Percentiles rank a stretch among this genome's conserved stretches.
Evolutionary conservation across 2,113 vertebrate species (phyloP).

Genomic region (Nyctibius bracteatus): DNA sequence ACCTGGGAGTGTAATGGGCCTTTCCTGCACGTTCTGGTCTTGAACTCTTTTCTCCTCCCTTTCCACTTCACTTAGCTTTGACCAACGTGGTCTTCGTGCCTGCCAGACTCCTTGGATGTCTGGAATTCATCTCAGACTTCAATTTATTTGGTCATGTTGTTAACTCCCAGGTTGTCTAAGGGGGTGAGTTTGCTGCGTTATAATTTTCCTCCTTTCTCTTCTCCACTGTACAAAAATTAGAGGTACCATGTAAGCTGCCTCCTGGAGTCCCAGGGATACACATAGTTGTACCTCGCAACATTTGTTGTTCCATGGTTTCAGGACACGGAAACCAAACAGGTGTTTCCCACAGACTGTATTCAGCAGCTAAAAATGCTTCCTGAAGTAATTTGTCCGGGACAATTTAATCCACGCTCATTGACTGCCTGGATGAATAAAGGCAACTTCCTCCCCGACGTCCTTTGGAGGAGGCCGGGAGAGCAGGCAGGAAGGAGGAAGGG

Average conservation of each 20-base stretch:
- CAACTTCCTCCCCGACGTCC: neutral
- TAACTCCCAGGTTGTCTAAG: neutral
- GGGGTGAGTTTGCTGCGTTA: neutral
- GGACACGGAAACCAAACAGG: neutral
- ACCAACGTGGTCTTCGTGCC: neutral
- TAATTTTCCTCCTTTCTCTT: neutral
- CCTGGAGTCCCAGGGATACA: fast-evolving
- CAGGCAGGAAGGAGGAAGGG: neutral
- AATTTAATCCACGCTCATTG: neutral
- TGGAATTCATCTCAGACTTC: neutral
- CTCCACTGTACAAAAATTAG: fast-evolving
- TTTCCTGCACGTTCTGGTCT: neutral
- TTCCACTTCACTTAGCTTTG: neutral
- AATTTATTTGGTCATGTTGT: fast-evolving
- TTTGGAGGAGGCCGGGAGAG: neutral
- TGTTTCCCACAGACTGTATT: constrained; percentile 10
- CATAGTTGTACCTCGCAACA: neutral
- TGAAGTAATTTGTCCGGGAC: neutral
- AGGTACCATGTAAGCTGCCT: fast-evolving
- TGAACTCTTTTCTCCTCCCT: neutral
- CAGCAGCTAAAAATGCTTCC: constrained; percentile 5
- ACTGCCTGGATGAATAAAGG: neutral
- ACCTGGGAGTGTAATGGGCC: fast-evolving
- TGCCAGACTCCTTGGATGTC: neutral
- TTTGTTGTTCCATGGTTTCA: neutral